These are phyloP conservation scores for Equus quagga DNA, from an alignment of 2,113 vertebrate genomes.

Conservation along the genomic window DNA sequence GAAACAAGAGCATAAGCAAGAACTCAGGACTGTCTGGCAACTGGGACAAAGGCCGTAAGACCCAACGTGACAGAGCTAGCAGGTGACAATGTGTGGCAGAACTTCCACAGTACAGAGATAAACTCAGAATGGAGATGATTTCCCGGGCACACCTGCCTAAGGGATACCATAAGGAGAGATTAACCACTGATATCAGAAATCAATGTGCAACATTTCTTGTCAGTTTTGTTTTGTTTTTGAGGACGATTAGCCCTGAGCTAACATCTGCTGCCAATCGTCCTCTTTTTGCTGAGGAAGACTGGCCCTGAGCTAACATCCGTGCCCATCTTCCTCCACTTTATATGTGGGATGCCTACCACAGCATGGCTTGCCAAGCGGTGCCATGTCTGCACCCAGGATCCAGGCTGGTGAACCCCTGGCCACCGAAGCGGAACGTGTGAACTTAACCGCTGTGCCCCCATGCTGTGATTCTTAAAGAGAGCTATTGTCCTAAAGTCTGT, in stretches of 20 bases:
- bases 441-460: too few species aligned
- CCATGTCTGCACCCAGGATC: too few species aligned
- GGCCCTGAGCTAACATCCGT: too few species aligned
- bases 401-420: too few species aligned
- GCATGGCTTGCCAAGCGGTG: too few species aligned
- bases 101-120: background rate
- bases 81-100: background rate
- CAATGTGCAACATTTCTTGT: background rate
- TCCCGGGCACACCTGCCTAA: background rate
- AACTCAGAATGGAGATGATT: background rate
- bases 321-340: too few species aligned
- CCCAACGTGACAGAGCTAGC: too few species aligned
- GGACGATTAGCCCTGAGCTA: too few species aligned
- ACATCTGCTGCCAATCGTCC: too few species aligned
- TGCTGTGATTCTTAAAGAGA: background rate
- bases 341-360: too few species aligned
- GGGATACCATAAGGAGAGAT: background rate
- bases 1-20: background rate
- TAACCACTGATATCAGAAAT: background rate
- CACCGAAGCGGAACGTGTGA: too few species aligned
- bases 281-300: too few species aligned
- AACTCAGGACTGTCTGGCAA: background rate
- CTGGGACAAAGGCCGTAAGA: background rate
- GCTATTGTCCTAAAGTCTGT: background rate
- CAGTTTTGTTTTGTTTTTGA: background rate